A percentile compares a stretch with the other conserved stretches of the same genome.
These are phyloP conservation scores for Ceraclea dissimilis DNA, from an alignment of 2,888 invertebrate genomes.

Conservation along the genomic window DNA sequence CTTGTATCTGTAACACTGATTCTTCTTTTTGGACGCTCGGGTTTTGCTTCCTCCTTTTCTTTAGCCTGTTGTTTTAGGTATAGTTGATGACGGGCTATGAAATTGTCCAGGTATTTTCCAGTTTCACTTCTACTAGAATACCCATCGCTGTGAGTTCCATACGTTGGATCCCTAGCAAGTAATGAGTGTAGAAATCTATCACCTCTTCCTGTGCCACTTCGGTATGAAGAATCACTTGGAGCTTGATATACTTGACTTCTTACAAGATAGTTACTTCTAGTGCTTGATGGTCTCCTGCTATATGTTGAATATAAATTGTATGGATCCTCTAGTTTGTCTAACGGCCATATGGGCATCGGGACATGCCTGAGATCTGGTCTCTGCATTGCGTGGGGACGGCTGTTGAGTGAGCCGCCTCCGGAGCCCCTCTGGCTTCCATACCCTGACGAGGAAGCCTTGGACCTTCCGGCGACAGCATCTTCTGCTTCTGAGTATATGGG, in stretches of 20 bases:
- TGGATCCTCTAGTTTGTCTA: slow-evolving; percentile 19
- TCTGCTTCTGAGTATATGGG: slow-evolving; percentile 25
- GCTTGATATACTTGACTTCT: slow-evolving; percentile 16
- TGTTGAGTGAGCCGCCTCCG: slow-evolving; percentile 23
- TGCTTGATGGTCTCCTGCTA: slow-evolving; percentile 12
- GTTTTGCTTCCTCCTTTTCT: slow-evolving; percentile 6
- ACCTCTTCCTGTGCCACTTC: slow-evolving; percentile 14
- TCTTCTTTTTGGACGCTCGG: slow-evolving; percentile 2
- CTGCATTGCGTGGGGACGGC: slow-evolving; percentile 15
- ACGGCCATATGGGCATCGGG: slow-evolving; percentile 17
- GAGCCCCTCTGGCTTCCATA: slow-evolving; percentile 25
- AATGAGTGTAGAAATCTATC: slow-evolving; percentile 11
- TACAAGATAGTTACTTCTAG: slow-evolving; percentile 12
- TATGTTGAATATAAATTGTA: slow-evolving; percentile 23
- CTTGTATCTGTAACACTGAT: slow-evolving; percentile 15
- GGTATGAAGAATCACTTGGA: slow-evolving; percentile 16
- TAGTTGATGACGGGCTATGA: slow-evolving; percentile 13
- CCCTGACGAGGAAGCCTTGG: slow-evolving; percentile 25
- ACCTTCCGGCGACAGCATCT: slow-evolving; percentile 23
- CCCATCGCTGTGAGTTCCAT: slow-evolving; percentile 11
- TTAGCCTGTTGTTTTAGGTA: slow-evolving; percentile 11
- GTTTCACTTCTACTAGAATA: slow-evolving; percentile 19
- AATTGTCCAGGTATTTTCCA: slow-evolving; percentile 13
- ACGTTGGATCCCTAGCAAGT: slow-evolving; percentile 10
- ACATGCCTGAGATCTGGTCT: slow-evolving; percentile 12